Evolutionary conservation across 2,113 vertebrate genomes (phyloP).

Genomic region (Mustela nigripes): DNA sequence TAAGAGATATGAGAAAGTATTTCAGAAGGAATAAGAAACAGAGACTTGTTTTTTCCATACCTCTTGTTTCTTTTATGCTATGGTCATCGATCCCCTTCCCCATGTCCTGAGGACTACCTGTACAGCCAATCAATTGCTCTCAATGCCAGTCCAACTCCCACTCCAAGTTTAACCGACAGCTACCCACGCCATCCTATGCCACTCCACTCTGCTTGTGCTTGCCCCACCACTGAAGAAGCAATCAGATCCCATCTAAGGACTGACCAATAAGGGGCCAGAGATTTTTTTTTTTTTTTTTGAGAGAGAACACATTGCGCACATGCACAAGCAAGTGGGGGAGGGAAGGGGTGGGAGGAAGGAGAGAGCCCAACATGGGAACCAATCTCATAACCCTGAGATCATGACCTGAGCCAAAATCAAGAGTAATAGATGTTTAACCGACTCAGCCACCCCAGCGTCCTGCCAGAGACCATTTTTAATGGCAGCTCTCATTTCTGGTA

Average conservation of each 20-base stretch:
- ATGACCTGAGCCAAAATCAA: background rate
- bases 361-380: background rate
- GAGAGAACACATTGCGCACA: no score
- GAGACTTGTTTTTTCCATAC: background rate
- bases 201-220: background rate
- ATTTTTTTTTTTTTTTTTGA: no score
- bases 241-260: background rate
- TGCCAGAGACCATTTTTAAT: background rate
- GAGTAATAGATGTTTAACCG: background rate
- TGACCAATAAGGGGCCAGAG: background rate
- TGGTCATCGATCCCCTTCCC: background rate
- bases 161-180: background rate
- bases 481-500: background rate
- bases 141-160: background rate
- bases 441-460: background rate
- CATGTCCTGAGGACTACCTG: background rate
- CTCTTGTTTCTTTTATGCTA: background rate
- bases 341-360: background rate
- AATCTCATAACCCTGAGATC: background rate
- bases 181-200: no score
- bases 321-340: background rate
- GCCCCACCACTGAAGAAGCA: background rate
- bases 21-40: slow-evolving; percentile 30
- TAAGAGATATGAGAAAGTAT: background rate
- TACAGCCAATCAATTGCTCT: background rate